A percentile compares a stretch with the other conserved stretches of the same genome.
These are phyloP conservation scores for Tineola bisselliella DNA, from an alignment of 2,888 invertebrate genomes.

Conservation along the genomic window DNA sequence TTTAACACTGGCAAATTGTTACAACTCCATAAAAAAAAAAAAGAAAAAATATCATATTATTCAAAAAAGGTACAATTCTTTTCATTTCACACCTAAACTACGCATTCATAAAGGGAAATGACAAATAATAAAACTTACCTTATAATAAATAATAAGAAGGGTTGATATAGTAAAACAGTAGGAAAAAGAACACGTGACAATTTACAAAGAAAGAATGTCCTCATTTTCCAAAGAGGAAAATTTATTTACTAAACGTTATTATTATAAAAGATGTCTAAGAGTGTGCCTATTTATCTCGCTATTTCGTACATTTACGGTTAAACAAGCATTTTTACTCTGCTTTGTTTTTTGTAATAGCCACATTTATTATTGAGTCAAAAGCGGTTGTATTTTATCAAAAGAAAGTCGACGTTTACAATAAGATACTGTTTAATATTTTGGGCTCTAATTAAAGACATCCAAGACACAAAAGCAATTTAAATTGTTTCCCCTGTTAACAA, in stretches of 20 bases:
- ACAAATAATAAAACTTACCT: neutral
- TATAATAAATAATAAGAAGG: slow-evolving; percentile 8
- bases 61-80: too few relatives aligned
- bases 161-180: slow-evolving; percentile 4
- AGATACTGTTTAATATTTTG: slow-evolving; percentile 8
- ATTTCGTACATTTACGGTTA: slow-evolving; percentile 4
- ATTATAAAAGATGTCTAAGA: slow-evolving; percentile 1
- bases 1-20: too few relatives aligned
- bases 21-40: too few relatives aligned
- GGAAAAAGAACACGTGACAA: neutral
- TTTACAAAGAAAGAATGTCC: neutral
- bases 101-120: neutral
- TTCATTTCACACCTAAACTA: neutral
- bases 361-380: slow-evolving; percentile 6
- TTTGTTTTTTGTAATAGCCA: neutral
- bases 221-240: neutral
- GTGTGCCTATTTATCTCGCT: neutral
- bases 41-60: too few relatives aligned
- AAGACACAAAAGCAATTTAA: slow-evolving; percentile 12
- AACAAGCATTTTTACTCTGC: neutral
- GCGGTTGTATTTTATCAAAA: slow-evolving; percentile 9
- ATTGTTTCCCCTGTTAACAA: slow-evolving; percentile 7
- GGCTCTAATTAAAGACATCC: slow-evolving; percentile 11
- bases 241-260: slow-evolving; percentile 2
- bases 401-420: neutral